Percentiles rank a stretch among this genome's conserved stretches.
Evolutionary conservation across 2,113 vertebrate genomes (phyloP).

Genomic region (Sisor rabdophorus): DNA sequence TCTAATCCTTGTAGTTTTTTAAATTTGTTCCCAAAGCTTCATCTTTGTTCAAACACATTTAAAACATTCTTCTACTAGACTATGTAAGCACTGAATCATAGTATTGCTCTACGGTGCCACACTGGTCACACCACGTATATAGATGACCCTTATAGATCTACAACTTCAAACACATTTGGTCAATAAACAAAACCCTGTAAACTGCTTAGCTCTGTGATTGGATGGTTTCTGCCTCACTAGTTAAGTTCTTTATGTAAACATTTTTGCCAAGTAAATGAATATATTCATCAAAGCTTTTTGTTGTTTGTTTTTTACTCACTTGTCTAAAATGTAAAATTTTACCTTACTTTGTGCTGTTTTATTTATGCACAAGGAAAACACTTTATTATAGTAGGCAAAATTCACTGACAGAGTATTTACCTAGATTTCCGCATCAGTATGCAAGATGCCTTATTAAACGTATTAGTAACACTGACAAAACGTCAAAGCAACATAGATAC

Average conservation of each 20-base stretch:
- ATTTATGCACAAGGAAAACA: not conserved
- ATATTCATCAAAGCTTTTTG: not conserved
- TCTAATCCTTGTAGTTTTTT: no score
- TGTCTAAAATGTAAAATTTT: not conserved
- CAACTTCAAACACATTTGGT: not conserved
- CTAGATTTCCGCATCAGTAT: not conserved
- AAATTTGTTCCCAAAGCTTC: no score
- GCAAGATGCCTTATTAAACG: not conserved
- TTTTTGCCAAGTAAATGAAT: not conserved
- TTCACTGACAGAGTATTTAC: not conserved
- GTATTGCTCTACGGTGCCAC: no score
- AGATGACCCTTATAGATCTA: no score
- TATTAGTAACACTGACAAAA: conserved; percentile 5
- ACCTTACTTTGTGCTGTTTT: not conserved
- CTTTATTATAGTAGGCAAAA: not conserved
- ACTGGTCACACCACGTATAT: no score
- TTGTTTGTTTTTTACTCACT: not conserved
- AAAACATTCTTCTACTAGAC: no score
- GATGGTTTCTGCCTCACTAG: not conserved
- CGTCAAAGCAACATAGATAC: not conserved
- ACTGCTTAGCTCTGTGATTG: not conserved
- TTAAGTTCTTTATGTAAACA: not conserved
- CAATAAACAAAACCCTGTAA: not conserved
- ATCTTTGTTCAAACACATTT: no score
- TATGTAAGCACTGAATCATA: no score